phyloP scores from a whole-genome alignment of 2,888 invertebrate species.

The Eupeodes luniger region DNA sequence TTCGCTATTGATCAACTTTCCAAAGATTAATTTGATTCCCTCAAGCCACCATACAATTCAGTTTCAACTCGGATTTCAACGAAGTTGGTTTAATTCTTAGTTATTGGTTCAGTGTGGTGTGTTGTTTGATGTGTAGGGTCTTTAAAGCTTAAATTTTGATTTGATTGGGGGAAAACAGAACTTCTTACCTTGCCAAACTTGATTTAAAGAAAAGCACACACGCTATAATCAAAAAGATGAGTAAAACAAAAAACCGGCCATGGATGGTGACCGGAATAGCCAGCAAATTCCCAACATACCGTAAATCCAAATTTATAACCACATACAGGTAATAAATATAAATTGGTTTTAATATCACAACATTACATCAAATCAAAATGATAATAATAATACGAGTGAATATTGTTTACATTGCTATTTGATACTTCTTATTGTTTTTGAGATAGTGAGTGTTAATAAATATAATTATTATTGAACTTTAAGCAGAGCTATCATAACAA shows the following conservation, averaged over 20 bases:
- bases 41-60: slow-evolving; percentile 41
- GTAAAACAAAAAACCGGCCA: slow-evolving; percentile 68
- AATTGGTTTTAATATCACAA: not conserved
- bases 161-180: not conserved
- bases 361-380: not conserved
- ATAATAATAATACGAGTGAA: not conserved
- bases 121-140: not conserved
- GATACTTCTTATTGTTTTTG: not conserved
- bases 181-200: slow-evolving; percentile 17
- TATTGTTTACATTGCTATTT: not conserved
- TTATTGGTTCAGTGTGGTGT: not conserved
- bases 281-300: slow-evolving; percentile 83
- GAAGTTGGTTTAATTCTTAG: slow-evolving; percentile 44
- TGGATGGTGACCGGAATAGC: slow-evolving; percentile 82
- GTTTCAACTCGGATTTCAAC: slow-evolving; percentile 54
- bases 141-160: not conserved
- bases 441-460: not conserved
- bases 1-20: slow-evolving; percentile 39
- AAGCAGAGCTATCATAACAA: not conserved
- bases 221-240: slow-evolving; percentile 30
- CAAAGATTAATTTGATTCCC: slow-evolving; percentile 53
- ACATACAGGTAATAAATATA: slow-evolving; percentile 78
- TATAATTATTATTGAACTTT: slow-evolving; percentile 9
- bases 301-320: slow-evolving; percentile 80
- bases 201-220: not conserved